Evolutionary conservation across 2,888 invertebrate genomes (phyloP).

Genomic region (Dorcus parallelipipedus): DNA sequence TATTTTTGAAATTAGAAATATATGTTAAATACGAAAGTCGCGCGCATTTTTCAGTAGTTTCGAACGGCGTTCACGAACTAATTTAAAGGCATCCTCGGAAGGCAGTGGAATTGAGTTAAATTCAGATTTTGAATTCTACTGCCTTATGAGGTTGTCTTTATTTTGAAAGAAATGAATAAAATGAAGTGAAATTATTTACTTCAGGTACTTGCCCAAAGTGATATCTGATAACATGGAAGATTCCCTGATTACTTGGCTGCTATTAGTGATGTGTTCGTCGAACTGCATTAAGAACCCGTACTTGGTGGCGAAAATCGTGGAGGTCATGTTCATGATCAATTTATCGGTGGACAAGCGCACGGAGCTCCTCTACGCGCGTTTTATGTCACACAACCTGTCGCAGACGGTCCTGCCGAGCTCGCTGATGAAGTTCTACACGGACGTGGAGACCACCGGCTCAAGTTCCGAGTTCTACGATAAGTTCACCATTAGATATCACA

Average conservation of each 20-base stretch:
- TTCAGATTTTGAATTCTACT: too few relatives aligned
- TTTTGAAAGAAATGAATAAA: too few relatives aligned
- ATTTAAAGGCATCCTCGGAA: too few relatives aligned
- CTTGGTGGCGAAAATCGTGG: constrained; percentile 92
- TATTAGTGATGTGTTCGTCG: constrained; percentile 86
- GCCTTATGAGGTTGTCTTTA: too few relatives aligned
- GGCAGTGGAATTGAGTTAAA: too few relatives aligned
- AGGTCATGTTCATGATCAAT: constrained; percentile 80
- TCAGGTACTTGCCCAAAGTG: constrained; percentile 71
- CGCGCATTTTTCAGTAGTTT: too few relatives aligned
- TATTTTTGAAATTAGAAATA: too few relatives aligned
- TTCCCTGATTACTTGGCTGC: constrained; percentile 81
- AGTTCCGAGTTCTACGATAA: constrained; percentile 99
- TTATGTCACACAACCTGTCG: constrained; percentile 86
- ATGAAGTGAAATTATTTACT: constrained; percentile 15
- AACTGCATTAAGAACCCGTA: constrained; percentile 95
- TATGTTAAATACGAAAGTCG: too few relatives aligned
- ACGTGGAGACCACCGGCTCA: constrained; percentile 95
- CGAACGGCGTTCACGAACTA: too few relatives aligned
- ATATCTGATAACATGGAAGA: constrained; percentile 77
- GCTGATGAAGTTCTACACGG: constrained; percentile 97
- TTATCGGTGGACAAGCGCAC: constrained; percentile 60
- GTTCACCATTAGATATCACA: constrained; percentile 97
- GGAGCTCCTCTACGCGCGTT: constrained; percentile 61
- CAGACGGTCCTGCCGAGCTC: constrained; percentile 80